phyloP scores from a whole-genome alignment of 2,888 invertebrate species.

The Chirona hameri region DNA sequence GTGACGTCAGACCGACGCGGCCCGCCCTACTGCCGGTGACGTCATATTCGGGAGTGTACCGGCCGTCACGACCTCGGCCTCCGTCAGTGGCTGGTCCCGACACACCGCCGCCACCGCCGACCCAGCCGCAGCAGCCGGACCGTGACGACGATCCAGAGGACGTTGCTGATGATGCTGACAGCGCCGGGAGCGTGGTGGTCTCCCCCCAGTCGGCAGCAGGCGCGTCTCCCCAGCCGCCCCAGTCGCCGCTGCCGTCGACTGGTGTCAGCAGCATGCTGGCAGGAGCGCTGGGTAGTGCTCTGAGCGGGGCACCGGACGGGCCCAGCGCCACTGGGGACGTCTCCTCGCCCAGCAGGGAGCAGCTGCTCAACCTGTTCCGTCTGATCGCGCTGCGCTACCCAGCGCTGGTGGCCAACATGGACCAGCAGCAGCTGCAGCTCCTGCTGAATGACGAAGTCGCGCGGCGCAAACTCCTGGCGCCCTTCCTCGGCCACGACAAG shows the following conservation, averaged over 20 bases:
- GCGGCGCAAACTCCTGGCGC: neutral
- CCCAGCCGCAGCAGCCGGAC: neutral
- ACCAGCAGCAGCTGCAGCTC: constrained; percentile 3
- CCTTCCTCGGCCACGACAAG: neutral
- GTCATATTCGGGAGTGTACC: neutral
- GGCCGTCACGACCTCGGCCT: neutral
- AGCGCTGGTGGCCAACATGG: constrained; percentile 9
- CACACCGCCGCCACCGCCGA: neutral
- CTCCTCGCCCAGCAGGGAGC: neutral
- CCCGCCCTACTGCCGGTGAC: neutral
- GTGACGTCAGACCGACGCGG: neutral
- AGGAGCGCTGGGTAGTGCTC: too few relatives aligned
- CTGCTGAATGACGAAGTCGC: neutral
- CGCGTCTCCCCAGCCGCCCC: too few relatives aligned
- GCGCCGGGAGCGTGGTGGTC: too few relatives aligned
- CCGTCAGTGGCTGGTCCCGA: neutral
- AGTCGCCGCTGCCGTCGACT: neutral
- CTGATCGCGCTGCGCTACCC: constrained; percentile 25
- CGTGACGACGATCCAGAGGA: too few relatives aligned
- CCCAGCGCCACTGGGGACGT: neutral
- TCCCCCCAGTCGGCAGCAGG: too few relatives aligned
- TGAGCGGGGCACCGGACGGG: too few relatives aligned
- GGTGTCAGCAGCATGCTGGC: too few relatives aligned
- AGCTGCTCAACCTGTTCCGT: constrained; percentile 1
- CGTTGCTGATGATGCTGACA: too few relatives aligned